These are phyloP conservation scores for Pseudomyrmex cubaensis DNA, from an alignment of 1,140 invertebrate genomes.

Conservation along the genomic window DNA sequence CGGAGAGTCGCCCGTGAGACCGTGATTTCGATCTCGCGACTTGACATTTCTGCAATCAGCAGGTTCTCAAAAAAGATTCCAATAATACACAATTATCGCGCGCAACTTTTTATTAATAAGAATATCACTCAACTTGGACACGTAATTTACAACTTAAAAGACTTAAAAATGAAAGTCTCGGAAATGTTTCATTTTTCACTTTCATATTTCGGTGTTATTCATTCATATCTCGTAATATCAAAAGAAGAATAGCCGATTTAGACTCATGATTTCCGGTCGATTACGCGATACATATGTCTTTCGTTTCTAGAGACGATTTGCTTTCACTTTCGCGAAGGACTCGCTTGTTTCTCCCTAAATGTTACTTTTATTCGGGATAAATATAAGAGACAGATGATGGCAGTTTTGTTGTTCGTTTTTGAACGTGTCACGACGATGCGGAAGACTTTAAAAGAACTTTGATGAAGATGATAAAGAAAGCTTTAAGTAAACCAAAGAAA, in stretches of 20 bases:
- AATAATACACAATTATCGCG: too few species aligned
- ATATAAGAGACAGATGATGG: slow-evolving; percentile 2
- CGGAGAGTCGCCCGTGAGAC: neutral
- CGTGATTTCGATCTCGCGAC: neutral
- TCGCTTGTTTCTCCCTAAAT: slow-evolving; percentile 13
- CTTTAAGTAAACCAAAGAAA: slow-evolving; percentile 13
- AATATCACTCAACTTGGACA: neutral
- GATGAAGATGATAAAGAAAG: neutral
- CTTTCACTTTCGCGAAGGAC: slow-evolving; percentile 32
- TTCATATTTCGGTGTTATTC: neutral
- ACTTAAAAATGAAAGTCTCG: neutral
- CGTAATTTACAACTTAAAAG: neutral
- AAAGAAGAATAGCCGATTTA: neutral
- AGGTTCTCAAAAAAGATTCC: too few species aligned
- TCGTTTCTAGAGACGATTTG: slow-evolving; percentile 10
- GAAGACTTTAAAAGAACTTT: neutral
- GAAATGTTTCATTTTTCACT: slow-evolving; percentile 1
- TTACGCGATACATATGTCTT: slow-evolving; percentile 19
- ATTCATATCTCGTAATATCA: neutral
- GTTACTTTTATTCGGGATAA: neutral
- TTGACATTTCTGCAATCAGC: neutral
- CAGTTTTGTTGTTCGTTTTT: neutral
- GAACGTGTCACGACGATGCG: neutral
- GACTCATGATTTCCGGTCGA: slow-evolving; percentile 26
- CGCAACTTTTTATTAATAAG: neutral